These are phyloP conservation scores for Microtus ochrogaster DNA, from an alignment of 2,113 vertebrate genomes.

Conservation along the genomic window DNA sequence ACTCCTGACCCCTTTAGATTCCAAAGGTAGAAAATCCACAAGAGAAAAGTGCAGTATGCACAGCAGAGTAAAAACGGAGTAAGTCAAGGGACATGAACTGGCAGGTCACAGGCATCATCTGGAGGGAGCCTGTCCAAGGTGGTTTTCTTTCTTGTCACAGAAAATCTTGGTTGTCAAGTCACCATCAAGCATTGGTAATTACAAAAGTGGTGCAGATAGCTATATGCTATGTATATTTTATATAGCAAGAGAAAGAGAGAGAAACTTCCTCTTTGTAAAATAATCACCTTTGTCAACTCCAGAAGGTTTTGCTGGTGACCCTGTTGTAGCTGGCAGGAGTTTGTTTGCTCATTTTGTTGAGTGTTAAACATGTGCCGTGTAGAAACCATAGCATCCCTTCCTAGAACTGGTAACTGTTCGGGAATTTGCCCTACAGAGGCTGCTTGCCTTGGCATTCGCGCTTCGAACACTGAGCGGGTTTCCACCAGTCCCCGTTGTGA, in stretches of 20 bases:
- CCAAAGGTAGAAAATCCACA: conserved; percentile 66
- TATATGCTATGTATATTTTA: conserved; percentile 54
- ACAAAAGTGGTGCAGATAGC: conserved; percentile 77
- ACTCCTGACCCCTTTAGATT: conserved; percentile 65
- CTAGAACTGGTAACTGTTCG: conserved; percentile 67
- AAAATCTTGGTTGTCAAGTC: conserved; percentile 57
- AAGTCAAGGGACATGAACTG: neutral
- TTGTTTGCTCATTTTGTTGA: conserved; percentile 40
- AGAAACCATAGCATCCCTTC: conserved; percentile 50
- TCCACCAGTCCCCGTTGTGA: conserved; percentile 99
- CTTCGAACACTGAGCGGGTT: conserved; percentile 97
- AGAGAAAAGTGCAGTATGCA: conserved; percentile 63
- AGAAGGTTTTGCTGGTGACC: conserved; percentile 85
- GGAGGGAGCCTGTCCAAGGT: neutral
- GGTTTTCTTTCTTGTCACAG: conserved; percentile 57
- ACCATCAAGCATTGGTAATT: conserved; percentile 68
- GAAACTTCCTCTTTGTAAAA: conserved; percentile 68
- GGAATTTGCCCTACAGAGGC: conserved; percentile 88
- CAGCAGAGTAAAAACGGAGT: conserved; percentile 63
- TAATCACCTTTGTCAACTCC: conserved; percentile 79
- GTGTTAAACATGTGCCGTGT: conserved; percentile 64
- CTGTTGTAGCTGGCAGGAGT: conserved; percentile 80
- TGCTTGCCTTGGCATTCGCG: conserved; percentile 98
- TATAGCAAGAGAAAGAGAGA: conserved; percentile 72
- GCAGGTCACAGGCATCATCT: conserved; percentile 8